Conservation (phyloP, 2,113 vertebrate genomes). For the Spheniscus mendiculus region DNA sequence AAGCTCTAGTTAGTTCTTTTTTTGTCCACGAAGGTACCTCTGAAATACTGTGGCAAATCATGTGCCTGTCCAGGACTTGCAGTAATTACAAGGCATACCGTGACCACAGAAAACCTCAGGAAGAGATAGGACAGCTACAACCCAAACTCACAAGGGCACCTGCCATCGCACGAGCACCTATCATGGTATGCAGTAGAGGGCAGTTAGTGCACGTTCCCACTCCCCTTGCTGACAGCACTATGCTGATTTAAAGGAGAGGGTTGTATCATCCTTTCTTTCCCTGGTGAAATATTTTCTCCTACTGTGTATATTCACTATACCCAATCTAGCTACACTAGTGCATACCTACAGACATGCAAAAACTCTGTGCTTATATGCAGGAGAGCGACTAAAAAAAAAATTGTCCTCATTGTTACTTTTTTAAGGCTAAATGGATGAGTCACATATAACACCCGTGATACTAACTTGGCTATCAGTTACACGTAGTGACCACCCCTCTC, state of each 20-base stretch:
- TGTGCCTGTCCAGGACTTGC: background rate
- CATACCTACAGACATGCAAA: background rate
- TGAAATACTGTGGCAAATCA: background rate
- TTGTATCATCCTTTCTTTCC: background rate
- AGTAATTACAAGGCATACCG: background rate
- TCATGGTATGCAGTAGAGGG: background rate
- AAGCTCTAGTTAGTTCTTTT: background rate
- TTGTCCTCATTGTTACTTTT: background rate
- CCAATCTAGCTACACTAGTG: background rate
- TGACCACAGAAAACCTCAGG: background rate
- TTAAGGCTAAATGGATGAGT: background rate
- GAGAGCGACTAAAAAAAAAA: background rate
- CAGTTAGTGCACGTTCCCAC: background rate
- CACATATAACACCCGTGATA: background rate
- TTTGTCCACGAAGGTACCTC: background rate
- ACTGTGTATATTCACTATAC: background rate
- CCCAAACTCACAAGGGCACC: background rate
- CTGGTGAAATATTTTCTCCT: background rate
- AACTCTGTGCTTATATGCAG: background rate
- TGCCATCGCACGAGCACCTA: background rate
- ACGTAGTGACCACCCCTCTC: accelerated
- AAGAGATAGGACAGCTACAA: background rate
- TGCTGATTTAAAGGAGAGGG: background rate
- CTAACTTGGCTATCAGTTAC: background rate
- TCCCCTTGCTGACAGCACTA: background rate